phyloP scores from a whole-genome alignment of 1,140 invertebrate species.

The Ylistrum balloti region DNA sequence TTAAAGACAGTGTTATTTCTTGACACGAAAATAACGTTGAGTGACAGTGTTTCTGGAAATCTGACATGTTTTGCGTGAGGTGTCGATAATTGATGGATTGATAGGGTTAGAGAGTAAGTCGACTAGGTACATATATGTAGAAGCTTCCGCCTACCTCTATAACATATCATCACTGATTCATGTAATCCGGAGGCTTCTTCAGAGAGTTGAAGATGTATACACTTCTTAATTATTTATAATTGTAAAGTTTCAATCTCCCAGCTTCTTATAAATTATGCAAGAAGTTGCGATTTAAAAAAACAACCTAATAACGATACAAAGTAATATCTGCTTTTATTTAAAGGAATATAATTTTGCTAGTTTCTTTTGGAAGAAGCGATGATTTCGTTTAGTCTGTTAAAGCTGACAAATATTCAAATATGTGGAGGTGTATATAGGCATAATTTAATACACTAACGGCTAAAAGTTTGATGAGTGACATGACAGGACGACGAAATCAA shows the following conservation, averaged over 20 bases:
- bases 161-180: conserved; percentile 9
- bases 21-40: background rate
- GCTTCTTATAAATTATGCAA: no score
- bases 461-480: background rate
- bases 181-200: background rate
- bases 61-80: background rate
- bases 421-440: background rate
- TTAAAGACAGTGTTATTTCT: background rate
- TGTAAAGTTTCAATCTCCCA: background rate
- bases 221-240: background rate
- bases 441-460: conserved; percentile 18
- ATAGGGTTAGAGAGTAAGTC: conserved; percentile 3
- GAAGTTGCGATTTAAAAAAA: no score
- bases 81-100: conserved; percentile 1
- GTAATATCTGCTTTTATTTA: background rate
- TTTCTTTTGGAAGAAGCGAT: background rate
- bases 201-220: background rate
- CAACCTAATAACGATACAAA: no score
- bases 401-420: background rate
- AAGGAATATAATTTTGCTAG: no score
- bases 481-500: conserved; percentile 11
- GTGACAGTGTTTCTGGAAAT: background rate
- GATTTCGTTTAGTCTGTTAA: background rate
- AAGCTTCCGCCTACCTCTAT: background rate
- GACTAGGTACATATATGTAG: conserved; percentile 8